Evolutionary conservation across 2,888 invertebrate genomes (phyloP).

Genomic region (Drosophila limbata): DNA sequence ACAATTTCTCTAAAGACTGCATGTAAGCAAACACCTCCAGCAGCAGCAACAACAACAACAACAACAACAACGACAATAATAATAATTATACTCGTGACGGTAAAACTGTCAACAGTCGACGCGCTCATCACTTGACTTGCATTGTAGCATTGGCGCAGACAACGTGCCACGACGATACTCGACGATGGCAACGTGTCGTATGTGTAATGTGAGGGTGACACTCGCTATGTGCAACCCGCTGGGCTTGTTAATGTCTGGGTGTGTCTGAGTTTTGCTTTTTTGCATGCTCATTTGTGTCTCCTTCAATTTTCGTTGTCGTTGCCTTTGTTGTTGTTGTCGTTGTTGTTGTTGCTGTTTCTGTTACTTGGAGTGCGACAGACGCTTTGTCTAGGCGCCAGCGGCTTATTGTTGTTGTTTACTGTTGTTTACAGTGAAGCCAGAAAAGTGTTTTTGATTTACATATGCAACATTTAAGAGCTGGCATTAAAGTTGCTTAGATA

Average conservation of each 20-base stretch:
- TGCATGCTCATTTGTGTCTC: constrained; percentile 78
- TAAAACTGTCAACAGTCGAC: constrained; percentile 69
- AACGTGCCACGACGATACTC: not conserved
- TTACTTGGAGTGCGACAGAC: constrained; percentile 46
- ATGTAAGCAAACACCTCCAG: constrained; percentile 65
- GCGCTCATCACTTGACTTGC: constrained; percentile 76
- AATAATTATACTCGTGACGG: constrained; percentile 53
- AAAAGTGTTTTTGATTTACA: constrained; percentile 62
- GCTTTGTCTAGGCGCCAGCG: constrained; percentile 49
- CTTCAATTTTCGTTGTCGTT: constrained; percentile 74
- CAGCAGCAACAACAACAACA: constrained; percentile 18
- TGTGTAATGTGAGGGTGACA: constrained; percentile 62
- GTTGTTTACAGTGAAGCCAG: constrained; percentile 50
- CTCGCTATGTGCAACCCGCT: constrained; percentile 26
- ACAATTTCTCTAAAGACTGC: constrained; percentile 37
- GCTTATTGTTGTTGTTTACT: constrained; percentile 32
- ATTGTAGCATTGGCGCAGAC: constrained; percentile 35
- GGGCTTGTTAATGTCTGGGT: constrained; percentile 37
- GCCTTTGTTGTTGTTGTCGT: constrained; percentile 33
- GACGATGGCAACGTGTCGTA: constrained; percentile 65
- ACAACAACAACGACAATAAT: constrained; percentile 13
- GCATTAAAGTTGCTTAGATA: constrained; percentile 29
- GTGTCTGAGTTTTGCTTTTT: constrained; percentile 69
- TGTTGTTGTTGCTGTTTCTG: constrained; percentile 35
- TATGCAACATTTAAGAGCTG: constrained; percentile 34